Conservation (phyloP, 37 sponge, comb jelly and placozoan species). For the Dysidea cf. avara region DNA sequence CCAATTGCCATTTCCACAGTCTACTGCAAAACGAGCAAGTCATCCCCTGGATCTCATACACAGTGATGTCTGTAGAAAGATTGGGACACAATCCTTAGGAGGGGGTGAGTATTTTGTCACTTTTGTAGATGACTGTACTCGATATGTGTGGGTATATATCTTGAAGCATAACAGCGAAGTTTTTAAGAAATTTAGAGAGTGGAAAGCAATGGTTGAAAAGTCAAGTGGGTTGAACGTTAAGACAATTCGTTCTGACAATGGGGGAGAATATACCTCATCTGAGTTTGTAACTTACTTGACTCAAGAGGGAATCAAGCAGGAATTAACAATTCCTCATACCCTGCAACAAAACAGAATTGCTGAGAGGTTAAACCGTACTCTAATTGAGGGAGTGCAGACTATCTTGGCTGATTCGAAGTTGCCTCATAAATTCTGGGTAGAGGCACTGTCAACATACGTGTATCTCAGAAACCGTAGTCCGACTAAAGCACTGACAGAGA, state of each 20-base stretch:
- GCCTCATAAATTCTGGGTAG: slow-evolving; percentile 26
- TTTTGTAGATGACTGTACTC: slow-evolving; percentile 23
- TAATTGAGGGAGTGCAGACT: slow-evolving; percentile 22
- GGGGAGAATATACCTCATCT: slow-evolving; percentile 31
- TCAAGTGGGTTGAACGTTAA: slow-evolving; percentile 9
- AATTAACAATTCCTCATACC: slow-evolving; percentile 23
- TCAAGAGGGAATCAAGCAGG: slow-evolving; percentile 15
- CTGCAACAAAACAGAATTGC: slow-evolving; percentile 35
- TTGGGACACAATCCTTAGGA: slow-evolving; percentile 7
- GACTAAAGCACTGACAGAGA: slow-evolving; percentile 16
- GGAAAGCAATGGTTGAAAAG: slow-evolving; percentile 31
- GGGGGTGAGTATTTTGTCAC: slow-evolving; percentile 20
- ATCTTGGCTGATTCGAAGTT: slow-evolving; percentile 33
- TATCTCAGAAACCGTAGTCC: slow-evolving; percentile 35
- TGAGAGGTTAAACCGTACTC: slow-evolving; percentile 29
- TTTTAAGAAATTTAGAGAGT: slow-evolving; percentile 18
- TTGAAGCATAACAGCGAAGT: slow-evolving; percentile 13
- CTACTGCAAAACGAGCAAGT: not conserved
- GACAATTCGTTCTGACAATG: slow-evolving; percentile 9
- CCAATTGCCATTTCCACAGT: slow-evolving; percentile 5
- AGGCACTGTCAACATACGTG: slow-evolving; percentile 15
- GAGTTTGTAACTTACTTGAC: slow-evolving; percentile 22
- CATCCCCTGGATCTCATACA: slow-evolving; percentile 7
- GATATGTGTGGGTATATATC: slow-evolving; percentile 22
- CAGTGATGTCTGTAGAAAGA: slow-evolving; percentile 26